Evolutionary conservation across 2,113 vertebrate genomes (phyloP).

Genomic region (Numenius arquata): DNA sequence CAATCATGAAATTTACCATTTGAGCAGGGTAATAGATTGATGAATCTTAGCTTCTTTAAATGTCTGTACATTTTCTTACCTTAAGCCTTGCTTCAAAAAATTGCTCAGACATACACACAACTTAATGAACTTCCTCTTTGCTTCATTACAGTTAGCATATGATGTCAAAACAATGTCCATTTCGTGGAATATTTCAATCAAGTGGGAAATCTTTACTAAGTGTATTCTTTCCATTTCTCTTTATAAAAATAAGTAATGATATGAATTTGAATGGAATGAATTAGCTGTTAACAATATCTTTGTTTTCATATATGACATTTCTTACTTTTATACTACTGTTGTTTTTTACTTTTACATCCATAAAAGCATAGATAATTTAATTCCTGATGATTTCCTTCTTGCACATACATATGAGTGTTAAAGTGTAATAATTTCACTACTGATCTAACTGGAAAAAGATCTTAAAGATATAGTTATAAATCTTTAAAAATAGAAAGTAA

Average conservation of each 20-base stretch:
- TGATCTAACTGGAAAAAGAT: neutral
- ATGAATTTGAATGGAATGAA: neutral
- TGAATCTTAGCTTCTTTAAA: neutral
- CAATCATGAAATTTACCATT: neutral
- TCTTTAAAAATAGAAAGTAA: neutral
- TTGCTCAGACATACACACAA: neutral
- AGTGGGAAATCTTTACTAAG: neutral
- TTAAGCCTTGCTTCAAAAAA: neutral
- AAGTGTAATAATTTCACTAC: neutral
- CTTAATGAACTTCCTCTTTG: neutral
- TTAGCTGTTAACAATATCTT: neutral
- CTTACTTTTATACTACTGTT: neutral
- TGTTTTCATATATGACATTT: neutral
- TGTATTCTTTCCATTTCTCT: neutral
- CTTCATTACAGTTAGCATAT: neutral
- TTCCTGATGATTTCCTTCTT: neutral
- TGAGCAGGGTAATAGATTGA: neutral
- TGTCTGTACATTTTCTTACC: neutral
- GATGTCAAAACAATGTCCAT: neutral
- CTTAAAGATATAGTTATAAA: neutral
- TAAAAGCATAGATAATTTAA: neutral
- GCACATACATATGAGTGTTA: neutral
- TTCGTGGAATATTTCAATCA: neutral
- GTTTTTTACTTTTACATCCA: neutral
- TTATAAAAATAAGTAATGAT: neutral